Conservation (phyloP, 2,113 vertebrate genomes). For the Prolemur simus region DNA sequence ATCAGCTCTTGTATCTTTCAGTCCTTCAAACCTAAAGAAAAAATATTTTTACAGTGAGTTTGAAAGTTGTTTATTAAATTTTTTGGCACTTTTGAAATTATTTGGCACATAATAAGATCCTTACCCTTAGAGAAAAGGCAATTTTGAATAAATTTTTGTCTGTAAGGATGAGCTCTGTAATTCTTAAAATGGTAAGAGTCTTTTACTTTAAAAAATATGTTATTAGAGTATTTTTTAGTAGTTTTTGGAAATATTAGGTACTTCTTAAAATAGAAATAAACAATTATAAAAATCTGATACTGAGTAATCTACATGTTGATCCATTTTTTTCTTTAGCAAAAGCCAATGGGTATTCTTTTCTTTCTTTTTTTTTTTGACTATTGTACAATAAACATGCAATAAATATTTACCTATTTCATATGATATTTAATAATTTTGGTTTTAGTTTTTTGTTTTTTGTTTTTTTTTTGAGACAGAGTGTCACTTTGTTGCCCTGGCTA, state of each 20-base stretch:
- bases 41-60: constrained; percentile 59
- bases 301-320: constrained; percentile 5
- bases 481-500: no score
- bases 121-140: constrained; percentile 8
- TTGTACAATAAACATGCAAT: background rate
- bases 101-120: constrained; percentile 10
- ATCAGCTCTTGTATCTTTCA: background rate
- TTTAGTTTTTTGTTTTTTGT: no score
- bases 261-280: constrained; percentile 46
- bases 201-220: background rate
- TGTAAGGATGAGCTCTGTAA: background rate
- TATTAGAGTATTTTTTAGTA: background rate
- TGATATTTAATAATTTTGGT: constrained; percentile 15
- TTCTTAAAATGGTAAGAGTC: constrained; percentile 35
- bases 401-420: background rate
- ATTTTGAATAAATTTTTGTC: constrained; percentile 20
- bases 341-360: background rate
- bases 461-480: no score
- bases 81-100: background rate
- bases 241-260: constrained; percentile 15
- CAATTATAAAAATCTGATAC: background rate
- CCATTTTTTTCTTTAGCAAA: background rate
- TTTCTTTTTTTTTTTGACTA: background rate
- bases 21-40: constrained; percentile 29
- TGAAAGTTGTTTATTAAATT: constrained; percentile 63